Conservation (phyloP, 2,113 vertebrate species). For the Bubo blakistoni region DNA sequence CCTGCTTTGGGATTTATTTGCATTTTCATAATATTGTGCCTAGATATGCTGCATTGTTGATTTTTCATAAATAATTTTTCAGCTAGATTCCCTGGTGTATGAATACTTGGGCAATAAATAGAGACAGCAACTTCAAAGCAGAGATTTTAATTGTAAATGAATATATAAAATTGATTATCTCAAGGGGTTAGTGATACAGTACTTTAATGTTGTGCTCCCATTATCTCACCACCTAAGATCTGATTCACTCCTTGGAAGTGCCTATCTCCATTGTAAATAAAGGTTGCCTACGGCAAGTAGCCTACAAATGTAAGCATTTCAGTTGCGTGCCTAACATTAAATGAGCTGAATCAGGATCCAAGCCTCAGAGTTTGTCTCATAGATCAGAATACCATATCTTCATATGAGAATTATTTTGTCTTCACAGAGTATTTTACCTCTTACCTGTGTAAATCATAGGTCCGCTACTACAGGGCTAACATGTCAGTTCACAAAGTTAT, state of each 20-base stretch:
- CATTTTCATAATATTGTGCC: neutral
- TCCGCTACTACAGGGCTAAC: neutral
- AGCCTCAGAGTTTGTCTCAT: neutral
- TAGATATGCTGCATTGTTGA: conserved; percentile 5
- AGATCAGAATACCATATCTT: neutral
- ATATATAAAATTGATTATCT: conserved; percentile 45
- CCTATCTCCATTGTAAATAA: conserved; percentile 18
- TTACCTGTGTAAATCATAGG: neutral
- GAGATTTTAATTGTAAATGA: conserved; percentile 59
- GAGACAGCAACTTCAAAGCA: conserved; percentile 53
- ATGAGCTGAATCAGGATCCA: neutral
- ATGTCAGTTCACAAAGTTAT: neutral
- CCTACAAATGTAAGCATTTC: neutral
- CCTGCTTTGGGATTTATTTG: neutral
- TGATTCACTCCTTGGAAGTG: conserved; percentile 1
- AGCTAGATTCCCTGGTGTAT: neutral
- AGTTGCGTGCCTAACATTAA: neutral
- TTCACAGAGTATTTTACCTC: neutral
- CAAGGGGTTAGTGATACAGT: neutral
- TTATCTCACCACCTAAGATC: conserved; percentile 44
- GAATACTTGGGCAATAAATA: neutral
- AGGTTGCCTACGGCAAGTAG: neutral
- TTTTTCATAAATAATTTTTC: conserved; percentile 22
- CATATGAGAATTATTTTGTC: neutral
- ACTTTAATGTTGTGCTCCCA: neutral